Conservation (phyloP, 2,888 invertebrate species). For the Platycnemis pennipes region DNA sequence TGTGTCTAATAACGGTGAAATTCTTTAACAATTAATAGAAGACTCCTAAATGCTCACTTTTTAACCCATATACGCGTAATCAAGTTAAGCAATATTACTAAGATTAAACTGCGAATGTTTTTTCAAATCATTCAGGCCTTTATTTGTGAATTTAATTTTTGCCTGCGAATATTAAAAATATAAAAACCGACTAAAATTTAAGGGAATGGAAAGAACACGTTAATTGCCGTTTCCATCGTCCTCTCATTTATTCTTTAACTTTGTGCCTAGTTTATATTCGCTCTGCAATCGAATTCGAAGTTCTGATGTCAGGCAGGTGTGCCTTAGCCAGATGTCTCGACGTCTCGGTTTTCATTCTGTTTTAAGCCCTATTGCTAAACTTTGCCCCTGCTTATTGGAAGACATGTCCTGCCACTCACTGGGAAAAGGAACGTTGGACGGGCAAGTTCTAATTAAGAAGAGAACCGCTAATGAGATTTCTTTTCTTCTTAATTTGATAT, state of each 20-base stretch:
- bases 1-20: too few species aligned
- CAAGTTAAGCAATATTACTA: too few species aligned
- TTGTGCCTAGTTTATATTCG: constrained; percentile 41
- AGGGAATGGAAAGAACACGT: neutral
- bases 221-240: constrained; percentile 8
- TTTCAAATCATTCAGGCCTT: too few species aligned
- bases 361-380: constrained; percentile 47
- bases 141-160: too few species aligned
- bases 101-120: too few species aligned
- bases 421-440: constrained; percentile 23
- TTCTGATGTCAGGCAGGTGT: constrained; percentile 60
- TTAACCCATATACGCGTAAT: too few species aligned
- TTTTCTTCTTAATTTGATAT: constrained; percentile 64
- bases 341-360: constrained; percentile 55
- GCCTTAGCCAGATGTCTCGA: constrained; percentile 54
- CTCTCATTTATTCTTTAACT: constrained; percentile 54
- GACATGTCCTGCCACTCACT: constrained; percentile 61
- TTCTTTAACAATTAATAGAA: too few species aligned
- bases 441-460: constrained; percentile 63
- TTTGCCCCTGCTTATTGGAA: constrained; percentile 62
- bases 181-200: neutral
- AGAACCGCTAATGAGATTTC: constrained; percentile 66
- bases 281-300: neutral
- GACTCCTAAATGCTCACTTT: too few species aligned
- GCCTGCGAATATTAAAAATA: too few species aligned